These are phyloP conservation scores for Thalassoma bifasciatum DNA, from an alignment of 2,113 vertebrate genomes.

Conservation along the genomic window DNA sequence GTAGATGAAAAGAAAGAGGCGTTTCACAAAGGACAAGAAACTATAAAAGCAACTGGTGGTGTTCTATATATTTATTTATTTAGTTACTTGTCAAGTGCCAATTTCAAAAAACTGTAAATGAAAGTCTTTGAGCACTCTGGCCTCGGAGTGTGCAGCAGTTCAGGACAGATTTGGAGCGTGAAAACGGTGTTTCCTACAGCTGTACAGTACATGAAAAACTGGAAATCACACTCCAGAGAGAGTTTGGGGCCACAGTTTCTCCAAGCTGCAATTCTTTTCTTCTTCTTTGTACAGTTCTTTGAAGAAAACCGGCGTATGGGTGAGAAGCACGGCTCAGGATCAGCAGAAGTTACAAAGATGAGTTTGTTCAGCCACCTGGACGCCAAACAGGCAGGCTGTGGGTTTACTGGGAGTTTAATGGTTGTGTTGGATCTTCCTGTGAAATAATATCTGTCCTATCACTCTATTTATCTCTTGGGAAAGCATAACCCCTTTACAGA, in stretches of 20 bases:
- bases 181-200: constrained; percentile 38
- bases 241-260: not conserved
- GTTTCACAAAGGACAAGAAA: not conserved
- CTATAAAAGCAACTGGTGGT: constrained; percentile 40
- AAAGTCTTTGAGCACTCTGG: constrained; percentile 66
- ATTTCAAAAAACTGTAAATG: constrained; percentile 71
- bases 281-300: constrained; percentile 52
- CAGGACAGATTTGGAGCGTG: constrained; percentile 12
- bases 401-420: constrained; percentile 5
- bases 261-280: constrained; percentile 9
- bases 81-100: constrained; percentile 92
- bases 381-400: constrained; percentile 37
- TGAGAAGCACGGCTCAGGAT: constrained; percentile 67
- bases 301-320: constrained; percentile 20
- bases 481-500: constrained; percentile 76
- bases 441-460: not conserved
- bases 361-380: constrained; percentile 39
- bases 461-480: not conserved
- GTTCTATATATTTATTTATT: constrained; percentile 78
- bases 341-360: constrained; percentile 28
- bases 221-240: constrained; percentile 35
- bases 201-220: constrained; percentile 5
- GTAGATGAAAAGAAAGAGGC: constrained; percentile 9
- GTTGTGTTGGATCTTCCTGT: not conserved
- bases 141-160: not conserved